phyloP scores from a whole-genome alignment of 2,113 vertebrate genomes.

The Dolichotis patagonum region DNA sequence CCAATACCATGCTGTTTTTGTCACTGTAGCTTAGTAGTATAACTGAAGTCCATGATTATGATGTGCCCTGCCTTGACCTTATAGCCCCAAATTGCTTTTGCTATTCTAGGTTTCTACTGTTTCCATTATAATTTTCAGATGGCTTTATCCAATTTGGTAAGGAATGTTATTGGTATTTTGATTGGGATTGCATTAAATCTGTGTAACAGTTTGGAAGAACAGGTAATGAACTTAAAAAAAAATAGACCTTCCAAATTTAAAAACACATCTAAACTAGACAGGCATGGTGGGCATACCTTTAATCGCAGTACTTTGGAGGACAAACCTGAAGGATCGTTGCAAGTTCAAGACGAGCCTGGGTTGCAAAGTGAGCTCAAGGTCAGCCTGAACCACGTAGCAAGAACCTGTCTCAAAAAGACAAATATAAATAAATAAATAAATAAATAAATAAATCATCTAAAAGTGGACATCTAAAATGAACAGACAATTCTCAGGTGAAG shows the following conservation, averaged over 20 bases:
- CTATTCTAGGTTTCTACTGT: not conserved
- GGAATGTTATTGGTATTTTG: not conserved
- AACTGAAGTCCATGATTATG: not conserved
- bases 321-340: too few relatives aligned
- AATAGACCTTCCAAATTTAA: not conserved
- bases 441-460: not conserved
- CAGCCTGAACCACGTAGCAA: too few relatives aligned
- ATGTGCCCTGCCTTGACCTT: not conserved
- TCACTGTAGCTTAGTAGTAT: not conserved
- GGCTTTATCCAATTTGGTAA: not conserved
- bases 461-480: not conserved
- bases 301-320: too few relatives aligned
- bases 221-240: not conserved
- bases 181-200: not conserved
- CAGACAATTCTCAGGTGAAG: not conserved
- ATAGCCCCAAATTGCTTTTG: not conserved
- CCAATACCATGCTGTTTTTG: not conserved
- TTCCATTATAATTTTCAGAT: not conserved
- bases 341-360: too few relatives aligned
- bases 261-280: too few relatives aligned
- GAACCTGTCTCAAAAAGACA: too few relatives aligned
- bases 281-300: too few relatives aligned
- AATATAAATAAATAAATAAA: too few relatives aligned
- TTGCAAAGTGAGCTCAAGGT: too few relatives aligned
- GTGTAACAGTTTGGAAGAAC: not conserved